phyloP scores from a whole-genome alignment of 2,888 invertebrate species.

The Drosophila mettleri region DNA sequence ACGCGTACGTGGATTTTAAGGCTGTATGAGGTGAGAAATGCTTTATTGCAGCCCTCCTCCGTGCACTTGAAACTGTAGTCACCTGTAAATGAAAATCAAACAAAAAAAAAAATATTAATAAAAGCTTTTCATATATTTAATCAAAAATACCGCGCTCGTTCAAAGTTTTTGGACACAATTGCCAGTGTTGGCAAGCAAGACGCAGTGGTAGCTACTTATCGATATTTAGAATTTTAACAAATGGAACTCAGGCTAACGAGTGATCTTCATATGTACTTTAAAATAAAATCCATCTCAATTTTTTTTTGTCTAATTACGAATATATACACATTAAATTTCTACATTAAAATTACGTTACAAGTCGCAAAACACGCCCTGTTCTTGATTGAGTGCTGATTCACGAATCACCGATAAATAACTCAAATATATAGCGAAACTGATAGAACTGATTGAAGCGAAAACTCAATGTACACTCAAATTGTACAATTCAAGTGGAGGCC shows the following conservation, averaged over 20 bases:
- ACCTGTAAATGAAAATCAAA: conserved; percentile 86
- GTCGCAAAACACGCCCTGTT: conserved; percentile 20
- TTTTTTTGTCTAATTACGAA: background rate
- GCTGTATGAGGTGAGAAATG: conserved; percentile 97
- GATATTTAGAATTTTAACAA: background rate
- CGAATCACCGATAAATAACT: no score
- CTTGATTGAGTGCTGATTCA: no score
- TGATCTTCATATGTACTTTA: background rate
- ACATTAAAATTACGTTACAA: conserved; percentile 6
- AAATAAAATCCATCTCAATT: background rate
- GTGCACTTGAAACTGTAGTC: conserved; percentile 97
- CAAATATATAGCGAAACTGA: no score
- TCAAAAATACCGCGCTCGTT: background rate
- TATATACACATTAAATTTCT: background rate
- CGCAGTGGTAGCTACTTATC: background rate
- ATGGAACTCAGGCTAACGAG: no score
- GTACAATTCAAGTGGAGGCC: conserved; percentile 9
- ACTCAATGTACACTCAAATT: conserved; percentile 4
- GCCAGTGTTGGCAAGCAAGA: conserved; percentile 26
- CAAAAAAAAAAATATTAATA: background rate
- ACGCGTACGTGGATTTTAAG: conserved; percentile 97
- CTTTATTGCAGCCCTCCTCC: conserved; percentile 94
- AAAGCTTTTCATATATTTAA: background rate
- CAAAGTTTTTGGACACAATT: conserved; percentile 1
- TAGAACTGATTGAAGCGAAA: conserved; percentile 22